Evolutionary conservation across 2,888 invertebrate genomes (phyloP).

Genomic region (Cantharis rustica): DNA sequence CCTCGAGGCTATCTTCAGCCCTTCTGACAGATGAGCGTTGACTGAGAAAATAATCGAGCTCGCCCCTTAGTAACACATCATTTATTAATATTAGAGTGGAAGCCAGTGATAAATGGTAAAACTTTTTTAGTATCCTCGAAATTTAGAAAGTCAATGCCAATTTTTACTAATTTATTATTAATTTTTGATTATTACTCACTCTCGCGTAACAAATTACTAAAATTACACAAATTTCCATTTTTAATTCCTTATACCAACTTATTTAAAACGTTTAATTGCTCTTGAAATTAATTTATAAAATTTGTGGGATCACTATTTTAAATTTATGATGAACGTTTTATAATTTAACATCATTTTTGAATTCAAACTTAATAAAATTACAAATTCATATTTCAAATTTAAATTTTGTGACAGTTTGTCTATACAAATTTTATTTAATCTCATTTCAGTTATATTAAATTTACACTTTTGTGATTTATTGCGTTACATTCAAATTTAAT

Average conservation of each 20-base stretch:
- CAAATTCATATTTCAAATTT: not conserved
- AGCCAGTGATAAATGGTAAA: constrained; percentile 28
- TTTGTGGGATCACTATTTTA: not conserved
- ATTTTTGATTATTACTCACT: not conserved
- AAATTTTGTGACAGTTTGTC: not conserved
- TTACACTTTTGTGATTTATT: not conserved
- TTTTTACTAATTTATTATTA: not conserved
- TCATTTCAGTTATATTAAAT: not conserved
- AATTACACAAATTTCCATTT: not conserved
- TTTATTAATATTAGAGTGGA: constrained; percentile 36
- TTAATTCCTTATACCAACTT: not conserved
- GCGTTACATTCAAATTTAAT: not conserved
- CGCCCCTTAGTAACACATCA: constrained; percentile 31
- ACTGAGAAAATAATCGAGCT: constrained; percentile 35
- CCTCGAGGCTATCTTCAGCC: constrained; percentile 14
- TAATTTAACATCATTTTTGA: not conserved
- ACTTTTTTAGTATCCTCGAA: constrained; percentile 13
- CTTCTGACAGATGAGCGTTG: constrained; percentile 34
- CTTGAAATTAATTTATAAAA: not conserved
- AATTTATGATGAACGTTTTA: not conserved
- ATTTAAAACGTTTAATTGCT: not conserved
- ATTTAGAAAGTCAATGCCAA: not conserved
- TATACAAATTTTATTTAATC: not conserved
- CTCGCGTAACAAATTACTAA: not conserved
- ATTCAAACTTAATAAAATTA: not conserved